Evolutionary conservation across 2,113 vertebrate genomes (phyloP), one percentile per base, ranked within the genome.

Genomic region (Mus spicilegus): DNA sequence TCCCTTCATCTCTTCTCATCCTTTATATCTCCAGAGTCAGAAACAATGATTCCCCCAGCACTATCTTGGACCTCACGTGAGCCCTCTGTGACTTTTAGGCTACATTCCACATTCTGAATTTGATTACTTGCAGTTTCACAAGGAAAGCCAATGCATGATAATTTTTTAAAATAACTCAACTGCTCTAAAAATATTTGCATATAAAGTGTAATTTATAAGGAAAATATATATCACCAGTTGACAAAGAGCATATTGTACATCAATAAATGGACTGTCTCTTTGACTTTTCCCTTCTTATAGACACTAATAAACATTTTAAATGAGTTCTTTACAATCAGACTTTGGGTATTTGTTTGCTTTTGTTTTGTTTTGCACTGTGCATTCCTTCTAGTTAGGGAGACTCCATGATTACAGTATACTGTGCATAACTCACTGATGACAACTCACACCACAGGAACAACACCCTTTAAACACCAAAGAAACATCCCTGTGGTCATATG

Each of bases 171-270:
- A n/a, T 73, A 30, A 95, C 72, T 8, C 56, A 13, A 95, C 19
- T 86, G 12, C 19, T 46, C 56, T 54, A 78, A 28, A 88, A 70
- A 7, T 89, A 95, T 30, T 42, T 94, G 46, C 28, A 92, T 77
- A 28, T 6, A 65, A 49, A 87, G 87, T 78, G 12, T 36, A 69
- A 80, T 19, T 85, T 86, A 73, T 54, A 76, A 30, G 19, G 10
- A 86, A 91, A 91, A 70, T 65, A 69, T 65, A 67, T 86, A 54
- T 65, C 9, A 90, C 39, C 26, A 75, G 69, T 89, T 95, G 82
- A 93, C 36, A 96, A 92, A 77, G 36, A 80, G 87, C 42, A 65
- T 24, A 67, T 54, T 19, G 1, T 42, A 89, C 76, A 90, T 16
- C 22, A 90, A 88, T 81, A 87, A 93, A 76, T 42, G 33, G 4